Evolutionary conservation across 2,113 vertebrate genomes (phyloP).

Genomic region (Montifringilla adamsi): DNA sequence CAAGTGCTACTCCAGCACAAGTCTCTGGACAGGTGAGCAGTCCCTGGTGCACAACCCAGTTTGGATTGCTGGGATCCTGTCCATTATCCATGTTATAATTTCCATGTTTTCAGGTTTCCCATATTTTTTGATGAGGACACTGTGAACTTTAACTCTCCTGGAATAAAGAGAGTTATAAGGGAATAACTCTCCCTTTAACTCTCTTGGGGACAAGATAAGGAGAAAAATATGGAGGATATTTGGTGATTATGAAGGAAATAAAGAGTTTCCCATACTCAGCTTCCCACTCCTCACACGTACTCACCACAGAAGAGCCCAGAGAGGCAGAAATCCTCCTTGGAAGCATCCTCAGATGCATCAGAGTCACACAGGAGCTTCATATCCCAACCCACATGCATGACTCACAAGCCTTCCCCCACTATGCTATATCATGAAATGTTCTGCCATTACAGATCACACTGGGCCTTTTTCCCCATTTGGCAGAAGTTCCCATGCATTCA

Average conservation of each 20-base stretch:
- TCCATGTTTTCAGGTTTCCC: background rate
- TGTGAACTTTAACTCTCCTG: background rate
- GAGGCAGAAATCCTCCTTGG: background rate
- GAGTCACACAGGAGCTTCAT: background rate
- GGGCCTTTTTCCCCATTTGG: background rate
- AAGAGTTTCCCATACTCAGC: background rate
- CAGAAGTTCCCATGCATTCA: background rate
- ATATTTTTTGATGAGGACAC: background rate
- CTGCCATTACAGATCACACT: background rate
- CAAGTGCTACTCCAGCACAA: background rate
- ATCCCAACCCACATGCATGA: background rate
- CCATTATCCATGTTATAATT: background rate
- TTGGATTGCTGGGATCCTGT: background rate
- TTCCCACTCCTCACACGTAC: background rate
- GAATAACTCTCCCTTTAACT: background rate
- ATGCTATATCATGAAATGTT: background rate
- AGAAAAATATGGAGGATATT: background rate
- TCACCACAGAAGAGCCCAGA: background rate
- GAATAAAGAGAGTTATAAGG: background rate
- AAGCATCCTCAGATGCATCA: background rate
- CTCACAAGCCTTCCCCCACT: background rate
- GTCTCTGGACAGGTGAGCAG: accelerated
- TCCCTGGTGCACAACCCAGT: background rate
- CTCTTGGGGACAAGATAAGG: background rate
- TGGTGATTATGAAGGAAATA: background rate